phyloP scores from a whole-genome alignment of 37 sponge, comb jelly and placozoan genomes.

The Spongia lamella region DNA sequence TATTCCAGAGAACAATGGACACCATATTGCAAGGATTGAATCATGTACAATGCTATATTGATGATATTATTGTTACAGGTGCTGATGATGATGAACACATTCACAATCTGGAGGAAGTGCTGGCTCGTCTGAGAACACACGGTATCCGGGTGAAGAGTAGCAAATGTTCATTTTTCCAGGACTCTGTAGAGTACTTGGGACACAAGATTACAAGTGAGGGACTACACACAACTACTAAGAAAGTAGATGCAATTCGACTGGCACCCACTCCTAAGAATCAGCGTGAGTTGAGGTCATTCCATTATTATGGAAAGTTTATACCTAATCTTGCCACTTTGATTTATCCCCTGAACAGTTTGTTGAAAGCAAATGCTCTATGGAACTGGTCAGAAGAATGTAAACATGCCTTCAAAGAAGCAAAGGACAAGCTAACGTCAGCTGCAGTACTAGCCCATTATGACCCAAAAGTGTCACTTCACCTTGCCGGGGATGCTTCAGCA shows the following conservation, averaged over 20 bases:
- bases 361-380: background rate
- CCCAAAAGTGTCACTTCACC: background rate
- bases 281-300: slow-evolving; percentile 10
- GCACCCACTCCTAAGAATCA: slow-evolving; percentile 21
- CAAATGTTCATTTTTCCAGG: slow-evolving; percentile 8
- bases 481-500: slow-evolving; percentile 7
- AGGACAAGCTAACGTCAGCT: slow-evolving; percentile 4
- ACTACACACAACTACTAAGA: slow-evolving; percentile 5
- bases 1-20: slow-evolving; percentile 24
- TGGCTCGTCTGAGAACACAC: background rate
- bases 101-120: slow-evolving; percentile 5
- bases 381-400: slow-evolving; percentile 10
- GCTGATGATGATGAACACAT: slow-evolving; percentile 12
- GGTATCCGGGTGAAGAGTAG: background rate
- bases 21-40: slow-evolving; percentile 7
- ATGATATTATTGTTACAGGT: slow-evolving; percentile 29
- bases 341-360: slow-evolving; percentile 13
- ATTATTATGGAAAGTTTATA: slow-evolving; percentile 26
- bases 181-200: slow-evolving; percentile 2
- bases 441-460: slow-evolving; percentile 19
- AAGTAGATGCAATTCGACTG: background rate
- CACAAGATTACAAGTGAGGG: background rate
- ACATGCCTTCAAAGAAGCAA: slow-evolving; percentile 17
- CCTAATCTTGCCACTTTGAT: slow-evolving; percentile 13
- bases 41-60: slow-evolving; percentile 5